Evolutionary conservation across 2,888 invertebrate genomes (phyloP), one percentile per base, ranked within the genome.

Genomic region (Cheilosia urbana): DNA sequence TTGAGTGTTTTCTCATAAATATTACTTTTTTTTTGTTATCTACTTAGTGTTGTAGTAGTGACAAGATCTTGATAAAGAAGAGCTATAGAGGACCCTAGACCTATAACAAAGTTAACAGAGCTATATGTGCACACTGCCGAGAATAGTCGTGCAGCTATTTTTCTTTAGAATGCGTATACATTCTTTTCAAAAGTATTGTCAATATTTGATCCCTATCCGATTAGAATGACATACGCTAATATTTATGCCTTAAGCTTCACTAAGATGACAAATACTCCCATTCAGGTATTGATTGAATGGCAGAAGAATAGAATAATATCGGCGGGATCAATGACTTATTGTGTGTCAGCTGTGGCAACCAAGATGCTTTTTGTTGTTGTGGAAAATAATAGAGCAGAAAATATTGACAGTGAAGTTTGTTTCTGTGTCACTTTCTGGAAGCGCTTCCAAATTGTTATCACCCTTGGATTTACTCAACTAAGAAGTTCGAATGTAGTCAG

Each of bases 201-300:
- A 53, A 47, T 24, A 24, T 24, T 42, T 68, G 66, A 76, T 76
- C 17, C 49, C 60, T 63, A 69, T 55, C 69, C 68, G 68, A 77
- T 77, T 55, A 62, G 68, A 37, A 53, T 47, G 77, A 62, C 69
- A 77, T 55, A 69, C 19, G 9, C 68, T 47, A 62, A 60, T 62
- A 69, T 62, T 60, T 77, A 77, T 68, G 30, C 21, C 30, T 53
- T 71, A 77, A 71, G 71, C 77, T 82, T 21, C 15, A 30, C 7
- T 83, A 42, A 78, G 78, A 68, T 63, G 83, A 83, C 78, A 83
- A 63, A 78, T 68, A 62, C 60, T 49, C 24, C 11, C 21, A 51
- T 58, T 51, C 24, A 21, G 13, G 15, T 27, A 17, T 24, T 49
- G 65, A 40, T 19, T 40, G 37, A 13, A 42, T 42, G 15, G 5